These are phyloP conservation scores for Cyprinella venusta DNA, from an alignment of 2,797 vertebrate genomes.

Conservation along the genomic window DNA sequence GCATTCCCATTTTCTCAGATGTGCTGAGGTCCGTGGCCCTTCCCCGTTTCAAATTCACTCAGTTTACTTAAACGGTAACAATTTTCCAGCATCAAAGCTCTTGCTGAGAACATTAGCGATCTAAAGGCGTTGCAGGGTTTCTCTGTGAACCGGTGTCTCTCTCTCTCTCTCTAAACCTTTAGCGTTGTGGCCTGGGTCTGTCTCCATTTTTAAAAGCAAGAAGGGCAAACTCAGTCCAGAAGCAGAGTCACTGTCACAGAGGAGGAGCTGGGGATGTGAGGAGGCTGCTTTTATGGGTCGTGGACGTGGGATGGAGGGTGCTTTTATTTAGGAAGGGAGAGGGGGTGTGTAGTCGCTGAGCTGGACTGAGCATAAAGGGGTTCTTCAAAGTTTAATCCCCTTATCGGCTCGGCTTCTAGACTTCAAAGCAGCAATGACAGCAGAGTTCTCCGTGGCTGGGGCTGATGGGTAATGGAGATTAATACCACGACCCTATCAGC, in stretches of 20 bases:
- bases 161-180: background rate
- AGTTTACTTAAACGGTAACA: background rate
- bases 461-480: slow-evolving; percentile 59
- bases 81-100: background rate
- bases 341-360: slow-evolving; percentile 37
- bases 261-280: slow-evolving; percentile 1
- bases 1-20: background rate
- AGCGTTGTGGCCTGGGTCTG: background rate
- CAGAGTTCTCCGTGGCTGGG: slow-evolving; percentile 38
- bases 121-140: background rate
- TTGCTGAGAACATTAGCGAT: background rate
- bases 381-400: slow-evolving; percentile 56
- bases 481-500: slow-evolving; percentile 44
- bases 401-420: slow-evolving; percentile 43
- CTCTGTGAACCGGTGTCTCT: background rate
- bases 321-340: slow-evolving; percentile 31
- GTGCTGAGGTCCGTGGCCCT: background rate
- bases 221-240: background rate
- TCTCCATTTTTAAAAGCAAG: slow-evolving; percentile 33
- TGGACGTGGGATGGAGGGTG: slow-evolving; percentile 9
- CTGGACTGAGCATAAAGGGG: slow-evolving; percentile 47
- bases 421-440: slow-evolving; percentile 47
- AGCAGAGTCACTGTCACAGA: background rate
- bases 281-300: slow-evolving; percentile 29
- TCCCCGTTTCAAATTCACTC: background rate